phyloP scores from a whole-genome alignment of 2,797 vertebrate species.

The Centroberyx gerrardi region DNA sequence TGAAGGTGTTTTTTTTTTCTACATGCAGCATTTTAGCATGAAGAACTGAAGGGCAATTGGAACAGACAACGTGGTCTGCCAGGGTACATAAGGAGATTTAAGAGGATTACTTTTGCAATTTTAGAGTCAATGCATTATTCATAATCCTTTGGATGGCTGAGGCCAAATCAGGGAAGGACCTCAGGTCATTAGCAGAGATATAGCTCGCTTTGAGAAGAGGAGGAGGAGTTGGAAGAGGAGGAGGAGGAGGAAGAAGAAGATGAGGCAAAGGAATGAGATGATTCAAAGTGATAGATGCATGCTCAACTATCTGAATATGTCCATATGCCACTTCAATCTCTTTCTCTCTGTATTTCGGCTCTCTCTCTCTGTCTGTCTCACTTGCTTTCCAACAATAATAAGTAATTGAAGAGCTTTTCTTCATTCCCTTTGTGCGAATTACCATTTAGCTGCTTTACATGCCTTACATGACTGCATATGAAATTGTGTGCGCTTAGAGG shows the following conservation, averaged over 20 bases:
- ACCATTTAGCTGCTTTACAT: constrained; percentile 67
- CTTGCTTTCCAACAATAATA: constrained; percentile 62
- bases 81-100: constrained; percentile 87
- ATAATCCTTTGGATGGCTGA: constrained; percentile 86
- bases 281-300: constrained; percentile 51
- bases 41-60: constrained; percentile 80
- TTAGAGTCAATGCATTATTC: constrained; percentile 89
- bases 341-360: constrained; percentile 32
- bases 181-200: constrained; percentile 84
- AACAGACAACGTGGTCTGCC: constrained; percentile 83
- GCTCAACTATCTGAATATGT: constrained; percentile 58
- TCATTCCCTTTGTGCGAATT: constrained; percentile 65
- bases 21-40: constrained; percentile 65
- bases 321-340: constrained; percentile 67
- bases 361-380: constrained; percentile 54
- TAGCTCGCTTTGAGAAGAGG: constrained; percentile 68
- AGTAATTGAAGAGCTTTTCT: constrained; percentile 56
- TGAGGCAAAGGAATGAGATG: constrained; percentile 36
- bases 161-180: constrained; percentile 87
- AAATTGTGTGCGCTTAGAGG: constrained; percentile 52
- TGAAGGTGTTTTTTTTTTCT: constrained; percentile 45
- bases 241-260: constrained; percentile 58
- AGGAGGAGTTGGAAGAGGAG: constrained; percentile 48
- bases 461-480: constrained; percentile 59
- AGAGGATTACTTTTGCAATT: constrained; percentile 90